Conservation (phyloP, 2,113 vertebrate species). For the Erythrolamprus reginae region DNA sequence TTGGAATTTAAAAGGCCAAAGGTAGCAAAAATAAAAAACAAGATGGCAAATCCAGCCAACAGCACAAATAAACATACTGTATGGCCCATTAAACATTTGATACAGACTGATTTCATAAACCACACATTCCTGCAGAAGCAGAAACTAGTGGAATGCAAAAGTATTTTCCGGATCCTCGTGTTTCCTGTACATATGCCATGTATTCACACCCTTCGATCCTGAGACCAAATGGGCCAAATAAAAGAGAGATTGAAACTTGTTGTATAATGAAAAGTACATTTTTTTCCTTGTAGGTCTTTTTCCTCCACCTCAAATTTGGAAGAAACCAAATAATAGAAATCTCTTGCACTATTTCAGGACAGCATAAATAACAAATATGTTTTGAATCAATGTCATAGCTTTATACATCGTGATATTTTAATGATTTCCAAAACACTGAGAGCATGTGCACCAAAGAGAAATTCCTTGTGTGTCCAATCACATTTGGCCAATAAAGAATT, state of each 20-base stretch:
- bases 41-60: too few species aligned
- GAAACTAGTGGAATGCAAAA: neutral
- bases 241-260: neutral
- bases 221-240: neutral
- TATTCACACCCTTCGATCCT: neutral
- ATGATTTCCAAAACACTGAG: neutral
- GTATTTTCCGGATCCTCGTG: too few species aligned
- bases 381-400: conserved; percentile 10
- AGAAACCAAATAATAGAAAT: neutral
- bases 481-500: too few species aligned
- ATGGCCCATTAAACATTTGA: neutral
- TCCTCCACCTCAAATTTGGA: neutral
- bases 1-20: neutral
- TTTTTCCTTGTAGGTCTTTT: neutral
- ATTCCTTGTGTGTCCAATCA: too few species aligned
- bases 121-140: neutral
- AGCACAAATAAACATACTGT: too few species aligned
- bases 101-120: neutral
- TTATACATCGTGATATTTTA: neutral
- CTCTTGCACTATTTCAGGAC: neutral
- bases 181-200: too few species aligned
- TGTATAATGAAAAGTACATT: neutral
- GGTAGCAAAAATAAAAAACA: too few species aligned
- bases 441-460: too few species aligned
- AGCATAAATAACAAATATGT: neutral